Base-by-base conservation (phyloP, 2,113 vertebrate genomes). In the Alethe diademata region DNA sequence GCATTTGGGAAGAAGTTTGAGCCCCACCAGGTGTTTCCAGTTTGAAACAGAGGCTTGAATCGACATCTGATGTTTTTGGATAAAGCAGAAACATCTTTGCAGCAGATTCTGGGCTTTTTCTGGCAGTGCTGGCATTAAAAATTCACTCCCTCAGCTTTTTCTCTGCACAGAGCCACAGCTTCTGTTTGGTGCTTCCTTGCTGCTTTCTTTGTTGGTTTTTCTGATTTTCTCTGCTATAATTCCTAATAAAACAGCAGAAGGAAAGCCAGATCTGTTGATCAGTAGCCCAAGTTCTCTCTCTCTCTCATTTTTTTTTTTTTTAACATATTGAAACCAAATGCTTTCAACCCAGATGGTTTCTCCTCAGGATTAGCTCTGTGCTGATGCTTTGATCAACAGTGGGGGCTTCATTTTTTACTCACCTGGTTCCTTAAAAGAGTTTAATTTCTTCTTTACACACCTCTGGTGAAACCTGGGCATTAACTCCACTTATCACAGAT, bases 31-130 rank as follows among this genome's bases (percentile, higher is more conserved):
- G 35, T 90, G 86, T 78, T 95, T 86, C 38, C 75, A 67, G 78
- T 86, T 90, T 80, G 54, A 73, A 86, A n/a, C 62, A 54, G 82
- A 83, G n/a, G 7, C 86, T 94, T 50, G 66, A 61, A 90, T 88
- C 35, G 29, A 70, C 58, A 33, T 23, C 82, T 93, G 64, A 35
- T 19, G 45, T 36, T 33, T 88, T 56, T 48, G 64, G 47, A 80
- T 67, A 22, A 78, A 86, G 82, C 29, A 53, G 54, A 65, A 88
- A 79, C 92, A 94, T 92, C 92, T 96, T 94, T 89, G 69, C 69
- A 89, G 29, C 92, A 92, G 86, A 94, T 81, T 36, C 35, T 57
- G 60, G 72, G 8, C 5, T 78, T 64, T 64, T 75, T 67, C 65
- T 74, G 25, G 13, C 24, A 42, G n/a, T 2, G 14, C 40, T 90